Conservation (phyloP, 2,888 invertebrate species). For the Cerastoderma edule region DNA sequence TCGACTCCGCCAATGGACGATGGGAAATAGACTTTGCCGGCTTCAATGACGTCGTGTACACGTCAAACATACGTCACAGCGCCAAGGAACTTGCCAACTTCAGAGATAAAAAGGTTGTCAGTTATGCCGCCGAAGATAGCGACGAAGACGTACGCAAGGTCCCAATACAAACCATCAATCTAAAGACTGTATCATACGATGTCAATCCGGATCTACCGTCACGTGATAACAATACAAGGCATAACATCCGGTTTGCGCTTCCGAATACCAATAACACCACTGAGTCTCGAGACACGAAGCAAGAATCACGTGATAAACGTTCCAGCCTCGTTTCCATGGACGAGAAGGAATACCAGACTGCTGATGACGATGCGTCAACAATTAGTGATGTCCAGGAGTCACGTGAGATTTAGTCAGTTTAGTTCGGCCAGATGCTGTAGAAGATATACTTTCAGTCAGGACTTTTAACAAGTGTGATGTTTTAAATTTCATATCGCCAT, state of each 20-base stretch:
- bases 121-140: constrained; percentile 26
- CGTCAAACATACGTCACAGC: constrained; percentile 65
- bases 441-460: too few relatives aligned
- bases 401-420: too few relatives aligned
- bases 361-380: constrained; percentile 50
- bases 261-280: constrained; percentile 14
- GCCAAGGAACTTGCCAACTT: constrained; percentile 64
- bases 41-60: constrained; percentile 76
- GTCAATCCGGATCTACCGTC: constrained; percentile 43
- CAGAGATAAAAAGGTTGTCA: constrained; percentile 36
- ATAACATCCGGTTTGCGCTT: constrained; percentile 19
- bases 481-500: too few relatives aligned
- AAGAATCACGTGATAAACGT: not conserved
- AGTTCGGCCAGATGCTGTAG: too few relatives aligned
- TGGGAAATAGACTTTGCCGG: constrained; percentile 77
- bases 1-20: constrained; percentile 70
- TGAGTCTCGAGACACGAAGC: not conserved
- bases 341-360: constrained; percentile 47
- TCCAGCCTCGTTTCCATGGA: constrained; percentile 44
- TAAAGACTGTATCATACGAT: constrained; percentile 47
- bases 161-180: constrained; percentile 29
- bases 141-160: constrained; percentile 29
- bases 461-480: too few relatives aligned
- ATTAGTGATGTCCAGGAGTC: too few relatives aligned
- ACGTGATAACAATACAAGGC: constrained; percentile 29